Percentiles rank a stretch among this genome's conserved stretches.
Evolutionary conservation across 2,797 vertebrate species (phyloP).

Genomic region (Lacerta viridis): DNA sequence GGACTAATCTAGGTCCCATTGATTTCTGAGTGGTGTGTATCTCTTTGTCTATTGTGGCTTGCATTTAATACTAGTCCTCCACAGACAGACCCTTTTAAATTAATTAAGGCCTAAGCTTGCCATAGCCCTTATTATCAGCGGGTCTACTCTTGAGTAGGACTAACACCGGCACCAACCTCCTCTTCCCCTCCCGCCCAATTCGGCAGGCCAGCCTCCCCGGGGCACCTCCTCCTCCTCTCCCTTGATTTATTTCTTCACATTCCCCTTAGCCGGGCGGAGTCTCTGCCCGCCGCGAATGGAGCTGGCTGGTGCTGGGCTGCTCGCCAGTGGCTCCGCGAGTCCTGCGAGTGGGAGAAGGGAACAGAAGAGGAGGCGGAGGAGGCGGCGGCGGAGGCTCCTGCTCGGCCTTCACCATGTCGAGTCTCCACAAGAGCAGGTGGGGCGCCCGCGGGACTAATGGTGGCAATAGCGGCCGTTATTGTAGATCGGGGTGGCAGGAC

Average conservation of each 20-base stretch:
- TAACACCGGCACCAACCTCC: neutral
- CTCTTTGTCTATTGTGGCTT: no score
- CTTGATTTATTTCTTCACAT: neutral
- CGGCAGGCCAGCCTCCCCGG: no score
- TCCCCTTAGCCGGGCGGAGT: neutral
- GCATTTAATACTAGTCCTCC: no score
- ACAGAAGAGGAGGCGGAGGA: neutral
- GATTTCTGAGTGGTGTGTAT: no score
- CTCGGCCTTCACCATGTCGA: constrained; percentile 8
- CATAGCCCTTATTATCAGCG: no score
- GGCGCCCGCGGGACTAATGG: neutral
- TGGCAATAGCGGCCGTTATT: neutral
- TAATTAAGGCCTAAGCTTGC: neutral
- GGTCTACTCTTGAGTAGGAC: no score
- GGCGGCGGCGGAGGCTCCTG: neutral
- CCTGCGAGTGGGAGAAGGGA: neutral
- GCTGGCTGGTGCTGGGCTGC: neutral
- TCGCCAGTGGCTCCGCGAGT: neutral
- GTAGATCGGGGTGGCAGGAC: no score
- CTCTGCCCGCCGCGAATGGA: neutral
- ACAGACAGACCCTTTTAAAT: no score
- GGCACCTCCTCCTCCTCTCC: neutral
- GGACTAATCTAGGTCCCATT: no score
- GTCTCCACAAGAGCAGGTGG: constrained; percentile 40
- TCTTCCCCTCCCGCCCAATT: neutral